Conservation (phyloP, 2,888 invertebrate genomes). For the Hypselothyrea guttata region DNA sequence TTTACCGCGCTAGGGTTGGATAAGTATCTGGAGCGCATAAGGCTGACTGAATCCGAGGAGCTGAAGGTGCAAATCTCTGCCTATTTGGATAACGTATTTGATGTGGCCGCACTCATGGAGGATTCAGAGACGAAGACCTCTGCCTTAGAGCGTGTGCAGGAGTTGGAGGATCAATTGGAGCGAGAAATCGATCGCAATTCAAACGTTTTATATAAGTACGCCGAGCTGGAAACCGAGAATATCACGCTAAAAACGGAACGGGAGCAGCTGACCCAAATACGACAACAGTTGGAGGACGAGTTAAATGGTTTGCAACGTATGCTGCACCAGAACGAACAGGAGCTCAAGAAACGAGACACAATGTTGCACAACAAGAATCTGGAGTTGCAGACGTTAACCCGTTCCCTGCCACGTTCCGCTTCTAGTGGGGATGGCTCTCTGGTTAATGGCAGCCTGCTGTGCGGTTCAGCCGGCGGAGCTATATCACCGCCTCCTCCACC, state of each 20-base stretch:
- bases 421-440: conserved; percentile 73
- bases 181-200: conserved; percentile 94
- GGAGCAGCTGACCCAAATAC: conserved; percentile 90
- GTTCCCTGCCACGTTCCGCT: conserved; percentile 86
- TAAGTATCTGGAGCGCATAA: conserved; percentile 95
- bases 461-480: conserved; percentile 29
- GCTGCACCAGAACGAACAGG: conserved; percentile 92
- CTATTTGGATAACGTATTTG: conserved; percentile 98
- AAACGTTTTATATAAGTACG: conserved; percentile 93
- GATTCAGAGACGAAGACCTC: conserved; percentile 98
- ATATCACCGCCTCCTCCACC: conserved; percentile 83
- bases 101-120: conserved; percentile 98
- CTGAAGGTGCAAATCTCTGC: conserved; percentile 98
- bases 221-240: conserved; percentile 93
- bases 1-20: conserved; percentile 97
- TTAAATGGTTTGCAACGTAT: conserved; percentile 90
- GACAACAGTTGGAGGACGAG: conserved; percentile 92
- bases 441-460: conserved; percentile 65
- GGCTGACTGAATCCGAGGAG: conserved; percentile 97
- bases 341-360: conserved; percentile 93
- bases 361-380: conserved; percentile 95
- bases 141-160: conserved; percentile 95
- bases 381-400: conserved; percentile 93
- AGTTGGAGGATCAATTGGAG: conserved; percentile 95
- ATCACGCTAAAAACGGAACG: conserved; percentile 90